phyloP scores from a whole-genome alignment of 2,797 vertebrate genomes.

The Epinephelus coioides region DNA sequence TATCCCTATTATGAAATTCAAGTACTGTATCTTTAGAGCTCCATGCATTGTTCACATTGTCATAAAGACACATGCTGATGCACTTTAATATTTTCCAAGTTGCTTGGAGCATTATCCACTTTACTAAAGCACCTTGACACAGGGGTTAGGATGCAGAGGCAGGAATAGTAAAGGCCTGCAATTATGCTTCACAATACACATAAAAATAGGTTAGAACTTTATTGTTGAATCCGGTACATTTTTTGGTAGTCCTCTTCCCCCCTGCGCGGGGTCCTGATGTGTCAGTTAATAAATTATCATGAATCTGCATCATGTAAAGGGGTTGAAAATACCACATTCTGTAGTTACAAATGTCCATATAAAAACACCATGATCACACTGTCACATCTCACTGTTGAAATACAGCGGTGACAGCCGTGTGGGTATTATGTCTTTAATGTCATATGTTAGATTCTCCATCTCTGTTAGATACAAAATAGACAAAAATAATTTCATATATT shows the following conservation, averaged over 20 bases:
- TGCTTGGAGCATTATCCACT: background rate
- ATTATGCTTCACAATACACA: slow-evolving; percentile 53
- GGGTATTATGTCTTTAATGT: slow-evolving; percentile 72
- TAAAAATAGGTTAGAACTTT: slow-evolving; percentile 66
- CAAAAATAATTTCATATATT: slow-evolving; percentile 83
- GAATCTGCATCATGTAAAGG: slow-evolving; percentile 66
- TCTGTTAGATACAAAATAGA: slow-evolving; percentile 85
- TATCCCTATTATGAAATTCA: slow-evolving; percentile 31
- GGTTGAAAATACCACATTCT: slow-evolving; percentile 76
- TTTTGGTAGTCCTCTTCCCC: slow-evolving; percentile 64
- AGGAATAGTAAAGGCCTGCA: slow-evolving; percentile 22
- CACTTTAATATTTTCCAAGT: background rate
- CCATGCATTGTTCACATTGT: slow-evolving; percentile 7
- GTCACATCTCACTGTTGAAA: slow-evolving; percentile 60
- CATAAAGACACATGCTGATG: slow-evolving; percentile 8
- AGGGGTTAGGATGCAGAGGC: background rate
- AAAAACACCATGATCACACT: slow-evolving; percentile 72
- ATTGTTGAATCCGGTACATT: slow-evolving; percentile 66
- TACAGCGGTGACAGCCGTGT: slow-evolving; percentile 73
- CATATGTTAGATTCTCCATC: slow-evolving; percentile 75
- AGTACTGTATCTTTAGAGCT: slow-evolving; percentile 15
- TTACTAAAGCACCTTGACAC: background rate
- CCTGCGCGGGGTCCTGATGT: slow-evolving; percentile 38
- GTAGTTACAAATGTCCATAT: slow-evolving; percentile 74
- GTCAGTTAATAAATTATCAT: slow-evolving; percentile 53